These are phyloP conservation scores for Ptyas mucosa DNA, from an alignment of 2,113 vertebrate genomes.

Conservation along the genomic window DNA sequence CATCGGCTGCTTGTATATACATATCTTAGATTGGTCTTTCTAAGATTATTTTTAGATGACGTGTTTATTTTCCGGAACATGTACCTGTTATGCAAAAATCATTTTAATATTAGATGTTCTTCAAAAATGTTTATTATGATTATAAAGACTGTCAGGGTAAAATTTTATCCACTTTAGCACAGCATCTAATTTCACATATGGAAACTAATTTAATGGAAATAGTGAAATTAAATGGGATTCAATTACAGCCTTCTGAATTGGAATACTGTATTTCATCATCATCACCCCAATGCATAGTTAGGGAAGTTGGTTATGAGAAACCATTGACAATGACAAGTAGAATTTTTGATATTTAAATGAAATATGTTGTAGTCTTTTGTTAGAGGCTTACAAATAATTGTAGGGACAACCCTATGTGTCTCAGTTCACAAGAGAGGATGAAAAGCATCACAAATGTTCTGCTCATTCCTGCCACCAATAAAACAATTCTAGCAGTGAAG, in stretches of 20 bases:
- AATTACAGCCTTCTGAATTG: conserved; percentile 44
- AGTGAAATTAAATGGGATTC: conserved; percentile 56
- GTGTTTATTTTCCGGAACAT: background rate
- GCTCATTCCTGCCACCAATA: background rate
- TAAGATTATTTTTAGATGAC: conserved; percentile 22
- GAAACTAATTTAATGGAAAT: conserved; percentile 53
- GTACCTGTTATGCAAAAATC: background rate
- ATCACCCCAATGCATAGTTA: conserved; percentile 11
- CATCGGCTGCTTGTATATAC: background rate
- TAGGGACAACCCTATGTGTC: background rate
- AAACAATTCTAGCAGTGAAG: background rate
- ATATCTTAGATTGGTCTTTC: background rate
- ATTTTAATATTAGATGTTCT: conserved; percentile 25
- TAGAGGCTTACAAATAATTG: background rate
- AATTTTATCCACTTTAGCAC: conserved; percentile 47
- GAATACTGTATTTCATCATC: conserved; percentile 44
- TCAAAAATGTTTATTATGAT: conserved; percentile 27
- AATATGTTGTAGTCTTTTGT: background rate
- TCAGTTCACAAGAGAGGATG: background rate
- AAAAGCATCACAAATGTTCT: background rate
- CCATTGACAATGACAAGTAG: conserved; percentile 41
- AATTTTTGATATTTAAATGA: conserved; percentile 44
- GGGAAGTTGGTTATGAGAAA: conserved; percentile 38
- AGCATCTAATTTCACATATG: conserved; percentile 48
- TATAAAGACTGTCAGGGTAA: conserved; percentile 41